These are phyloP conservation scores for Plectrocnemia conspersa DNA, from an alignment of 1,140 invertebrate genomes.

Conservation along the genomic window DNA sequence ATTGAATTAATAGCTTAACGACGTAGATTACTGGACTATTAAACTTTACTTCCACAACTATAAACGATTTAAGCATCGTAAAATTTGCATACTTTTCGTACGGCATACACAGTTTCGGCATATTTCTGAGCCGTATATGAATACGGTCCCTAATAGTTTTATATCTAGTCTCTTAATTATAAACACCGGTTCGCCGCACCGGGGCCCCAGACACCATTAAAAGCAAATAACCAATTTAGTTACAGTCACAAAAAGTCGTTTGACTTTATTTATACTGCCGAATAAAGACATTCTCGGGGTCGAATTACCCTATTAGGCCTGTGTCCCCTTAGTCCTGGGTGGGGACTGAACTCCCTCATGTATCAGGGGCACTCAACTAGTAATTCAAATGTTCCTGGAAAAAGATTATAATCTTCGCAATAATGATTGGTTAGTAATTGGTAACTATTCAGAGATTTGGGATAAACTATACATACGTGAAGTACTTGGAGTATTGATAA, in stretches of 20 bases:
- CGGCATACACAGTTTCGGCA: too few relatives aligned
- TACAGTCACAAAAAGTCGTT: slow-evolving; percentile 35
- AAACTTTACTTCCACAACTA: too few relatives aligned
- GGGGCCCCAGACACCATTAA: slow-evolving; percentile 24
- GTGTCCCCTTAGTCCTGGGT: not conserved
- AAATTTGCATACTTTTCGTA: too few relatives aligned
- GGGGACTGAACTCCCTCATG: slow-evolving; percentile 11
- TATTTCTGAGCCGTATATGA: too few relatives aligned
- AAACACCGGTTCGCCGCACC: slow-evolving; percentile 4
- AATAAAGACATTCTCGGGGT: slow-evolving; percentile 35
- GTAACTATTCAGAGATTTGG: too few relatives aligned
- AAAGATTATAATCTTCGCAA: not conserved
- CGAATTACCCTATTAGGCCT: slow-evolving; percentile 35
- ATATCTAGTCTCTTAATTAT: slow-evolving; percentile 12
- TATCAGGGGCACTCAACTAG: slow-evolving; percentile 7
- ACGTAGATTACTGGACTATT: too few relatives aligned
- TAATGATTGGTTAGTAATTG: not conserved
- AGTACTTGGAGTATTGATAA: too few relatives aligned
- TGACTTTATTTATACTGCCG: slow-evolving; percentile 34
- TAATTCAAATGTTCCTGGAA: not conserved
- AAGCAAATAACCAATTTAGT: slow-evolving; percentile 36
- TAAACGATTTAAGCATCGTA: too few relatives aligned
- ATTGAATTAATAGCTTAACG: too few relatives aligned
- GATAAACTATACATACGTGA: too few relatives aligned
- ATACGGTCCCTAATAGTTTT: slow-evolving; percentile 9